Evolutionary conservation across 1,140 invertebrate genomes (phyloP), one percentile per base, ranked within the genome.

Genomic region (Andricus grossulariae): DNA sequence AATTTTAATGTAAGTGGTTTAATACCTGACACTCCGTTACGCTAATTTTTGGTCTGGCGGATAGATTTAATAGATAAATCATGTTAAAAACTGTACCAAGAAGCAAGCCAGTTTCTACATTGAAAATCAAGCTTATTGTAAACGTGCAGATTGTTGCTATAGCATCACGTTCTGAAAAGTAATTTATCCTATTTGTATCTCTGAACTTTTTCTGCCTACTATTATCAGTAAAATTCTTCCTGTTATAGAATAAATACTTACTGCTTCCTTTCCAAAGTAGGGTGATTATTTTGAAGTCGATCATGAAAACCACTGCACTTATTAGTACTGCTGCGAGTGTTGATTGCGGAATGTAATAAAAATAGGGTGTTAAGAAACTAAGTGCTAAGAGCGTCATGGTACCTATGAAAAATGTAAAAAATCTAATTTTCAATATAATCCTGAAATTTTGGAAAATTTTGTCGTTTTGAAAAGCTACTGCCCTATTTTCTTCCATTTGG

Each of bases 341-440:
- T 0, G 94, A 91, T 83, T 94, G 93, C 2, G 95, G 95, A 82
- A 96, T 96, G 73, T 92, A 95, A 80, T 93, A 92, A 86, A 96
- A 96, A 80, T 94, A 95, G 0, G 94, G 94, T 0, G 95, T 95
- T 3, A 96, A 86, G 79, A 95, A 94, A 52, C 92, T 92, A 7
- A 95, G 82, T 0, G 94, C 93, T 7, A 94, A 72, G 4, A 95
- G 83, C 10, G 95, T 92, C 86, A 96, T 88, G 7, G 87, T 84
- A 52, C 94, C 94, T 93, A 82, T 49, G 83, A 82, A 76, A 80
- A 78, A 18, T 15, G 74, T 50, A 57, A 54, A 55, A 78, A 18
- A 54, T 32, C 3, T 32, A 32, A 32, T 32, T 32, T 32, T 32
- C 25, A 32, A 32, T 32, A 32, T 25, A 32, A 32, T 32, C 4